Evolutionary conservation across 2,888 invertebrate species (phyloP).

Genomic region (Chrysina gloriosa): DNA sequence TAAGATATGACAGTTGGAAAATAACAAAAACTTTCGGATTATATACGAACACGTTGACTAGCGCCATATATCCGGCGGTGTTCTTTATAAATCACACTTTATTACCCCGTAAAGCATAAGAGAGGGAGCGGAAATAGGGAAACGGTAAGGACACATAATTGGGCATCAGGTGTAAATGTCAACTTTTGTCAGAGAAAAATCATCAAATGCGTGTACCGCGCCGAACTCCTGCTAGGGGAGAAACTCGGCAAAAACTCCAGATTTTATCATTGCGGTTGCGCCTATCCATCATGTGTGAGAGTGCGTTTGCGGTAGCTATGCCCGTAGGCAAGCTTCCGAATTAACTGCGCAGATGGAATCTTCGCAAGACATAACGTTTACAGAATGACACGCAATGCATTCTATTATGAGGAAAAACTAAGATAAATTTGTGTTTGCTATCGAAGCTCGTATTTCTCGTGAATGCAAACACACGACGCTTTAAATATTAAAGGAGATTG

Average conservation of each 20-base stretch:
- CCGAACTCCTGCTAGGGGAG: slow-evolving; percentile 18
- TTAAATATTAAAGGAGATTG: too few species aligned
- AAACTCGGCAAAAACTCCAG: slow-evolving; percentile 50
- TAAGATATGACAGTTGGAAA: slow-evolving; percentile 26
- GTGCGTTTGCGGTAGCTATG: not conserved
- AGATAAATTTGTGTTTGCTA: slow-evolving; percentile 6
- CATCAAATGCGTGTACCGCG: slow-evolving; percentile 46
- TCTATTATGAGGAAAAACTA: slow-evolving; percentile 6
- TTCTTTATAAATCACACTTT: slow-evolving; percentile 41
- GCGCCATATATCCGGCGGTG: slow-evolving; percentile 23
- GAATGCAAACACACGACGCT: too few species aligned
- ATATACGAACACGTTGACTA: not conserved
- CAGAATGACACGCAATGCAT: not conserved
- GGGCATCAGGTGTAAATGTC: slow-evolving; percentile 55
- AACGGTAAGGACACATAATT: slow-evolving; percentile 43
- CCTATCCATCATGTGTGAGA: slow-evolving; percentile 51
- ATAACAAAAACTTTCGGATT: slow-evolving; percentile 26
- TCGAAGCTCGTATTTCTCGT: too few species aligned
- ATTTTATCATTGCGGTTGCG: slow-evolving; percentile 52
- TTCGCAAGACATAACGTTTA: not conserved
- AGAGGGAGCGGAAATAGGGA: slow-evolving; percentile 10
- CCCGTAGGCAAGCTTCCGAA: slow-evolving; percentile 12
- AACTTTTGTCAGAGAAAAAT: slow-evolving; percentile 54
- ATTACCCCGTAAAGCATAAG: slow-evolving; percentile 33
- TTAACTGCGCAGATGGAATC: slow-evolving; percentile 18